Percentiles rank a stretch among this genome's conserved stretches.
These are phyloP conservation scores for Lepidochitona cinerea DNA, from an alignment of 2,888 invertebrate genomes.

Conservation along the genomic window DNA sequence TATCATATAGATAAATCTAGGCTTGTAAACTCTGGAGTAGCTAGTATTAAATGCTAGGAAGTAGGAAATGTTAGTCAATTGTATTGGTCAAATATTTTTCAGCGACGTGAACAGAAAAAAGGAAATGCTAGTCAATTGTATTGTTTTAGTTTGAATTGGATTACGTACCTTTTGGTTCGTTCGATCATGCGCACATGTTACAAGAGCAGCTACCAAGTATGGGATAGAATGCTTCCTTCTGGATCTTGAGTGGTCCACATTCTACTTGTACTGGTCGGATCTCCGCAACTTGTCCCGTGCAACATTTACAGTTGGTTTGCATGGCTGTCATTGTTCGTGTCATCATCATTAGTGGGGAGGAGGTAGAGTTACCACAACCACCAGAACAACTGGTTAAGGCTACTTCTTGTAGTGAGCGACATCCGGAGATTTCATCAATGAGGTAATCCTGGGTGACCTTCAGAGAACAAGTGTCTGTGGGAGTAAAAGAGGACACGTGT, in stretches of 20 bases:
- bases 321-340: not conserved
- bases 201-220: not conserved
- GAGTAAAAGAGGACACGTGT: too few species aligned
- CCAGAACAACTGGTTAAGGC: not conserved
- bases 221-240: not conserved
- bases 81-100: too few species aligned
- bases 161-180: too few species aligned
- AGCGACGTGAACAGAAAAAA: too few species aligned
- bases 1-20: too few species aligned
- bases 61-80: too few species aligned
- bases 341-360: not conserved
- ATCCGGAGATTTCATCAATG: not conserved
- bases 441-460: not conserved
- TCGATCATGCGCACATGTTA: not conserved
- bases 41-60: too few species aligned
- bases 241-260: not conserved
- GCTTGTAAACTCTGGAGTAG: too few species aligned
- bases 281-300: not conserved
- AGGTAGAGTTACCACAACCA: not conserved
- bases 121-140: too few species aligned
- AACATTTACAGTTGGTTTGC: not conserved
- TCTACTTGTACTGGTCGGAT: not conserved
- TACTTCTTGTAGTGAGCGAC: not conserved
- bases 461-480: not conserved
- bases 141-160: too few species aligned